Conservation (phyloP, 2,797 vertebrate species). For the Manis pentadactyla region DNA sequence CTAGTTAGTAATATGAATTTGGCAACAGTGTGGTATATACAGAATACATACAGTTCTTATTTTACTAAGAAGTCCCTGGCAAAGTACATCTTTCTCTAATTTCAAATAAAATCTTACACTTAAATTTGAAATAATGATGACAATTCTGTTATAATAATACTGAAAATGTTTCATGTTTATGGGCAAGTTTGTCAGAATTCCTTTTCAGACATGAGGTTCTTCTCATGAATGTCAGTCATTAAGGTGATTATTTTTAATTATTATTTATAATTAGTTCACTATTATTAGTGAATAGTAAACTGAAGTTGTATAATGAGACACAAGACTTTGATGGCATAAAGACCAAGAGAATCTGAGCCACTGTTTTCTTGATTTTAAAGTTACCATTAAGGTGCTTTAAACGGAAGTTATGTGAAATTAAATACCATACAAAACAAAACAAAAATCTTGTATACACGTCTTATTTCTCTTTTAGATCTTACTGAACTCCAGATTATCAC, state of each 20-base stretch:
- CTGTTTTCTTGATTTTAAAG: not conserved
- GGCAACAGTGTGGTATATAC: not conserved
- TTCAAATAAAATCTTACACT: conserved; percentile 36
- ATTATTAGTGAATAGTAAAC: too few relatives aligned
- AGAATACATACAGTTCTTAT: not conserved
- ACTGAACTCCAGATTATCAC: not conserved
- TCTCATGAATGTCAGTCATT: not conserved
- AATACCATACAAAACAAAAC: not conserved
- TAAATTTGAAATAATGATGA: conserved; percentile 27
- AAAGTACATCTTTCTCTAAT: conserved; percentile 40
- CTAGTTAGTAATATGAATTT: conserved; percentile 18
- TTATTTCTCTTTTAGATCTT: conserved; percentile 41
- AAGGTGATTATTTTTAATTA: not conserved
- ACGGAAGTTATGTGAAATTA: conserved; percentile 7
- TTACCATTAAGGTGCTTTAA: conserved; percentile 19
- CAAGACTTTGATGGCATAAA: not conserved
- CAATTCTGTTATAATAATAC: not conserved
- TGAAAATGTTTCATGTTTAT: conserved; percentile 19
- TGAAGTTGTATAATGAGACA: not conserved
- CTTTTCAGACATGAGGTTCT: not conserved
- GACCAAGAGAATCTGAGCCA: not conserved
- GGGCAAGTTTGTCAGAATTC: conserved; percentile 11
- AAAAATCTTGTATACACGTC: not conserved
- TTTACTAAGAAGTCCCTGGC: conserved; percentile 22
- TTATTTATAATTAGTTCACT: too few relatives aligned